Percentiles rank a stretch among this genome's conserved stretches.
Evolutionary conservation across 2,888 invertebrate species (phyloP).

Genomic region (Vesta saturnalis): DNA sequence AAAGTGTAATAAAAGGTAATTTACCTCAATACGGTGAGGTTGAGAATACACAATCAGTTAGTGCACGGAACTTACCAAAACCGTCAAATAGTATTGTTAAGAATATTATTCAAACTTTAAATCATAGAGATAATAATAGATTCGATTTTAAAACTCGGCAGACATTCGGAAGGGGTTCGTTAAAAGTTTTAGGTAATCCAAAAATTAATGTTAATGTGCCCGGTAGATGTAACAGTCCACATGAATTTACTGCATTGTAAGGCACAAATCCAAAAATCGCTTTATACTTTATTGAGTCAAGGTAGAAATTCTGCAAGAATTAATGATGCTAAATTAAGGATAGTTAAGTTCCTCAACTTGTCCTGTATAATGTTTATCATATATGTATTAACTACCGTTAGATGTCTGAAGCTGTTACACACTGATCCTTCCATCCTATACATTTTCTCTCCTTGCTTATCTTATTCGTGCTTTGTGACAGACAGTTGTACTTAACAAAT

Average conservation of each 20-base stretch:
- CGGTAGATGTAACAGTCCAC: constrained; percentile 45
- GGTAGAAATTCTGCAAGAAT: background rate
- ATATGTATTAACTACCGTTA: no score
- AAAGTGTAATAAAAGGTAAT: background rate
- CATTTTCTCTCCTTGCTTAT: no score
- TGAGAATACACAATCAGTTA: background rate
- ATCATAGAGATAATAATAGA: constrained; percentile 53
- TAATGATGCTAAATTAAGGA: background rate
- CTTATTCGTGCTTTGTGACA: no score
- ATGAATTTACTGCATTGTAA: constrained; percentile 52
- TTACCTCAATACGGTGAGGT: no score
- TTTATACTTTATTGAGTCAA: background rate
- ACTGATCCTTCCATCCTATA: no score
- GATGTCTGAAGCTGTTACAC: no score
- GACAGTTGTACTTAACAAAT: no score
- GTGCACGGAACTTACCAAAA: background rate
- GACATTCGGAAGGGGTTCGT: constrained; percentile 56
- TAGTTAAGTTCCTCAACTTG: no score
- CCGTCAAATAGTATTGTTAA: constrained; percentile 52
- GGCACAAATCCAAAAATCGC: background rate
- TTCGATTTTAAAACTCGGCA: constrained; percentile 51
- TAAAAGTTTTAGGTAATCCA: constrained; percentile 54
- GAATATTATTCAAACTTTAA: constrained; percentile 59
- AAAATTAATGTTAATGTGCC: constrained; percentile 44
- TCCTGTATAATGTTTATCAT: no score